phyloP scores from a whole-genome alignment of 92 coral and sea anemone species.

The Montipora capitata region DNA sequence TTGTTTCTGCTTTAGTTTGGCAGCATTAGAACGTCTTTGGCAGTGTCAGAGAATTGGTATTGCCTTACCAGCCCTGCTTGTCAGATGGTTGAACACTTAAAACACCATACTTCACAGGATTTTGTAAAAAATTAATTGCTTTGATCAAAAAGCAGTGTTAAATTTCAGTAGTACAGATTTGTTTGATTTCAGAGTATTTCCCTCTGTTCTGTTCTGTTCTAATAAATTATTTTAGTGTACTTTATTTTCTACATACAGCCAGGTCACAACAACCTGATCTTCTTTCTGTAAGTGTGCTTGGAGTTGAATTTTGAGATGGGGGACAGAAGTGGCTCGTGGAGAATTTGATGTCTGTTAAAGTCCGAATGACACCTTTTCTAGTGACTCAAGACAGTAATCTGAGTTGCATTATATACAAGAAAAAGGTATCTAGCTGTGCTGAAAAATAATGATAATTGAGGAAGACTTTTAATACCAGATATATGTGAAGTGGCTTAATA shows the following conservation, averaged over 20 bases:
- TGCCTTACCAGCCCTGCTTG: too few relatives aligned
- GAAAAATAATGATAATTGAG: too few relatives aligned
- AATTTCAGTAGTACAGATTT: too few relatives aligned
- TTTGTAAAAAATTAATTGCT: too few relatives aligned
- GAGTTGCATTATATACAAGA: conserved; percentile 82
- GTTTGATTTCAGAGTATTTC: too few relatives aligned
- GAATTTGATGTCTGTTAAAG: conserved; percentile 69
- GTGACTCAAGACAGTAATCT: conserved; percentile 64
- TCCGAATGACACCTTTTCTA: conserved; percentile 86
- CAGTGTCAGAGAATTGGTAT: too few relatives aligned
- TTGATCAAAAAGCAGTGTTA: too few relatives aligned
- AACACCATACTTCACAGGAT: too few relatives aligned
- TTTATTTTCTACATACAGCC: background rate
- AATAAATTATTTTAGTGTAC: background rate
- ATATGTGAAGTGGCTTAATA: background rate
- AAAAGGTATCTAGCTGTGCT: conserved; percentile 62
- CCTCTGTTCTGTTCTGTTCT: too few relatives aligned
- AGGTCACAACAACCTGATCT: conserved; percentile 36
- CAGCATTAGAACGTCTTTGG: too few relatives aligned
- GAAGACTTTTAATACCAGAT: background rate
- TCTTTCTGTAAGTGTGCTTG: conserved; percentile 80
- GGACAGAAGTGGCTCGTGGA: conserved; percentile 78
- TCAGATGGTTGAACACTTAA: too few relatives aligned
- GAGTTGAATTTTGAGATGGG: conserved; percentile 88
- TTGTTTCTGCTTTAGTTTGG: background rate